Evolutionary conservation across 1,140 invertebrate genomes (phyloP).

Genomic region (Triops cancriformis): DNA sequence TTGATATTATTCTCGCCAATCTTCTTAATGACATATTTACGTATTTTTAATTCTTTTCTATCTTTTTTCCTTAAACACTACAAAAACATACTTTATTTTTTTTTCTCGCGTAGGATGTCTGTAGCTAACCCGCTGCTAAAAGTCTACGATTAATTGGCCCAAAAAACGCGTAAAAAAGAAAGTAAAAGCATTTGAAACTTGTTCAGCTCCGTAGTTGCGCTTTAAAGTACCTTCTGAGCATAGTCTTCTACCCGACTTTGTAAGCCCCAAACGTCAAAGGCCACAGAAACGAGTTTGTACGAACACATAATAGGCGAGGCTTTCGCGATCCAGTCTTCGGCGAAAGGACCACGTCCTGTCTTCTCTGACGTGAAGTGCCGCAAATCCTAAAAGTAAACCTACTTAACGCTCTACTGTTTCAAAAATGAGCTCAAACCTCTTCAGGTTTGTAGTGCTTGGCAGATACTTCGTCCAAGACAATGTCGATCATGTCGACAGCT

Average conservation of each 20-base stretch:
- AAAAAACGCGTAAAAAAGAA: too few species aligned
- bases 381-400: constrained; percentile 28
- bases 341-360: constrained; percentile 41
- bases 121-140: too few species aligned
- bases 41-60: not conserved
- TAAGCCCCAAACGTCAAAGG: constrained; percentile 85
- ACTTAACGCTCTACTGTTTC: not conserved
- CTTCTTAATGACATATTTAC: not conserved
- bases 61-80: not conserved
- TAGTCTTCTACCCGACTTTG: constrained; percentile 83
- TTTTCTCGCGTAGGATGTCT: too few species aligned
- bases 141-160: too few species aligned
- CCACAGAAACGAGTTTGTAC: constrained; percentile 78
- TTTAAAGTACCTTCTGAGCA: constrained; percentile 63
- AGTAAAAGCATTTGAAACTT: not conserved
- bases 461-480: constrained; percentile 75
- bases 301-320: constrained; percentile 83
- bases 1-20: too few species aligned
- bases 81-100: too few species aligned
- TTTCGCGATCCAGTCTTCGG: constrained; percentile 69
- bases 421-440: constrained; percentile 46
- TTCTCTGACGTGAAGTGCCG: constrained; percentile 38
- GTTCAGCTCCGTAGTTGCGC: not conserved
- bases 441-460: constrained; percentile 82
- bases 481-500: constrained; percentile 72